Evolutionary conservation across 2,797 vertebrate species (phyloP).

Genomic region (Melanotaenia boesemani): DNA sequence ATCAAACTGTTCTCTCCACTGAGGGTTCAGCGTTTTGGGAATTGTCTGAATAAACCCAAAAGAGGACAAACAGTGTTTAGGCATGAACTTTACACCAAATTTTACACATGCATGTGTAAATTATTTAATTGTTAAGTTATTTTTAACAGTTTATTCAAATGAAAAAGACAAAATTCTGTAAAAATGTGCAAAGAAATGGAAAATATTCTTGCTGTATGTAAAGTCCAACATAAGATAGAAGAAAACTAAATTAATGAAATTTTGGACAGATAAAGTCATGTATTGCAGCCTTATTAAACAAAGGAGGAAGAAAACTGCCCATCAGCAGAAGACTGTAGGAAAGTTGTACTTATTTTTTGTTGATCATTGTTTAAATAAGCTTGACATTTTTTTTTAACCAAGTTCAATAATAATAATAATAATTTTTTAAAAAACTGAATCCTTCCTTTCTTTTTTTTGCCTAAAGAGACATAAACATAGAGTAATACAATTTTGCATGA

Average conservation of each 20-base stretch:
- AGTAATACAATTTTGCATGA: not conserved
- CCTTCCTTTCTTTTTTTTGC: not conserved
- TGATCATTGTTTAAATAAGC: not conserved
- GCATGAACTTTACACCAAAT: not conserved
- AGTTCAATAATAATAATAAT: not conserved
- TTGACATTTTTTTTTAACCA: not conserved
- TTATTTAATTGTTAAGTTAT: not conserved
- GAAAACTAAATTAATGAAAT: not conserved
- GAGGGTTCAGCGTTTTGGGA: slow-evolving; percentile 94
- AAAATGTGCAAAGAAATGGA: not conserved
- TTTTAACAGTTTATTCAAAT: not conserved
- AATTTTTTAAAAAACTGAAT: not conserved
- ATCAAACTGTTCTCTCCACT: slow-evolving; percentile 98
- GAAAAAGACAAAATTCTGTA: not conserved
- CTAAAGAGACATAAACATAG: not conserved
- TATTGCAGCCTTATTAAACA: not conserved
- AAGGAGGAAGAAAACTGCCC: not conserved
- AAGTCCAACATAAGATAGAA: not conserved
- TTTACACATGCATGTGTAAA: too few species aligned
- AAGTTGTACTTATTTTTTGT: not conserved
- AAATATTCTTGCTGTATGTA: not conserved
- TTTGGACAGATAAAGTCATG: not conserved
- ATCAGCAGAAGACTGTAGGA: not conserved
- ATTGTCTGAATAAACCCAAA: slow-evolving; percentile 83
- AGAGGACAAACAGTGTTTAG: not conserved